Evolutionary conservation across 2,797 vertebrate genomes (phyloP).

Genomic region (Coregonus ussuriensis): DNA sequence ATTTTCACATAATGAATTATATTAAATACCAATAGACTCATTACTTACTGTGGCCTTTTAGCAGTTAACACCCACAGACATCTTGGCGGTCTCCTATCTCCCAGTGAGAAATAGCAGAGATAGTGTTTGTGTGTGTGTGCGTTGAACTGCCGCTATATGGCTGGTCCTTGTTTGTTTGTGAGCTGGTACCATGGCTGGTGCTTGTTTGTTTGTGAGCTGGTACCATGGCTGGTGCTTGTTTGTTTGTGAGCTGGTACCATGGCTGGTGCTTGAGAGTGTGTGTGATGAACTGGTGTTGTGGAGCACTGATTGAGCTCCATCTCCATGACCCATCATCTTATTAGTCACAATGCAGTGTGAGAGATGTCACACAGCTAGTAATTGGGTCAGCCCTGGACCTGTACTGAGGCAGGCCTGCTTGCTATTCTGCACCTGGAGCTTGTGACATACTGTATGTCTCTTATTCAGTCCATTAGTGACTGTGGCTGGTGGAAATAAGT

Average conservation of each 20-base stretch:
- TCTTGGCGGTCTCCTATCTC: not conserved
- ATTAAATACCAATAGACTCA: slow-evolving; percentile 26
- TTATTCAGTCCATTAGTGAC: not conserved
- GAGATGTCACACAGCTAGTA: slow-evolving; percentile 26
- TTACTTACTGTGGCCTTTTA: slow-evolving; percentile 35
- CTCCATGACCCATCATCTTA: slow-evolving; percentile 28
- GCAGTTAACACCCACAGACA: not conserved
- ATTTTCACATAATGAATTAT: slow-evolving; percentile 36
- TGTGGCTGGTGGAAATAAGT: not conserved
- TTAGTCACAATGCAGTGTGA: slow-evolving; percentile 22
- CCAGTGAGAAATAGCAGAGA: not conserved
- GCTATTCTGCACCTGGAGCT: not conserved
- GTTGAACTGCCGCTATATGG: too few species aligned
- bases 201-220: too few species aligned
- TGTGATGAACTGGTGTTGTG: slow-evolving; percentile 11
- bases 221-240: not conserved
- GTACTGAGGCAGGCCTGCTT: not conserved
- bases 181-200: not conserved
- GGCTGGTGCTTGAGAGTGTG: not conserved
- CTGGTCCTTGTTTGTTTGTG: not conserved
- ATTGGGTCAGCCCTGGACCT: slow-evolving; percentile 21
- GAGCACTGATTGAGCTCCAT: slow-evolving; percentile 28
- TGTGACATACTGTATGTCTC: not conserved
- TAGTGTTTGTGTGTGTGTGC: too few species aligned
- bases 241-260: not conserved